Evolutionary conservation across 2,797 vertebrate genomes (phyloP), one percentile per base, ranked within the genome.

Genomic region (Cirrhinus mrigala): DNA sequence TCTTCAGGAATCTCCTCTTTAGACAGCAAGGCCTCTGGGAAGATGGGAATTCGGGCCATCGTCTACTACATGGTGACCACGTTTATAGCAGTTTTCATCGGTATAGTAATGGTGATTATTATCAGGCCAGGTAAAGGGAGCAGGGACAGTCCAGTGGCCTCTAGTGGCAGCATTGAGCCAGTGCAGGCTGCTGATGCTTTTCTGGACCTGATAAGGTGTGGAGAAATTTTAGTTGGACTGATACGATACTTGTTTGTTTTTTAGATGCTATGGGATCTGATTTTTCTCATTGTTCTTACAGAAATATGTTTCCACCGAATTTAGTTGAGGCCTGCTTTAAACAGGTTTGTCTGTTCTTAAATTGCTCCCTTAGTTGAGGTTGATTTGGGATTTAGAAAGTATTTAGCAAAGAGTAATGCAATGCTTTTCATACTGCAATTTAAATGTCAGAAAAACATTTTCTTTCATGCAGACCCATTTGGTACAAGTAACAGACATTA

Each of bases 251-350:
- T 48, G 15, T 70, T 74, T 70, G 6, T 50, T 70, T 29, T 46
- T 82, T 24, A 48, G 20, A 77, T 22, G 29, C 80, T 8, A n/a
- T 69, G 1, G 14, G 24, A 20, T 4, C 37, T 50, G 24, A 58
- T 73, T 29, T 20, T 54, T 74, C 29, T 73, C 2, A 66, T 58
- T 86, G 1, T 84, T 81, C 9, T 74, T 91, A 81, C 92, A 99
- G 98, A 94, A 99, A 99, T 92, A 99, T 99, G 98, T 98, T 99
- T 92, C 98, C 98, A 0, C 97, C 97, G 56, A 99, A 99, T 93
- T 94, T 99, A 82, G 96, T 99, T 80, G 98, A 99, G 93, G 98
- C 98, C 73, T 99, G 98, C 94, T 99, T 99, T 93, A 97, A 97
- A 94, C 98, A 99, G 98, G 98, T 99, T 92, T 92, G 94, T 46